Percentiles rank a stretch among this genome's conserved stretches.
Conservation (phyloP, 1,140 invertebrate genomes). For the Drosophila nikananu region DNA sequence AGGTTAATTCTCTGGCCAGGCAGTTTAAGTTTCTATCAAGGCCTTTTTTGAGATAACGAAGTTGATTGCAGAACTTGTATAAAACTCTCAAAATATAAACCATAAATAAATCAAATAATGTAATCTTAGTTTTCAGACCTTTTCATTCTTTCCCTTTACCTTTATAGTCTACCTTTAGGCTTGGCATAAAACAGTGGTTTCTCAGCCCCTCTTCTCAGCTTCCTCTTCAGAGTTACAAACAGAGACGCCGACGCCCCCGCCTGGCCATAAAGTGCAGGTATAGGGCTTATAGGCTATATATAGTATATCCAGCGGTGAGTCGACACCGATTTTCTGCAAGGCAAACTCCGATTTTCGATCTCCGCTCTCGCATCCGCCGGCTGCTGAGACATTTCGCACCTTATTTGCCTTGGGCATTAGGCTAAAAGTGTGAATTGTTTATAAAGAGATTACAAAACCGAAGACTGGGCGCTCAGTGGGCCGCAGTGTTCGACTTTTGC, state of each 20-base stretch:
- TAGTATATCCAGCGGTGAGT: conserved; percentile 14
- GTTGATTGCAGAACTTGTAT: too few relatives aligned
- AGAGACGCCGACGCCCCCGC: conserved; percentile 24
- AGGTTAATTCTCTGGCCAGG: too few relatives aligned
- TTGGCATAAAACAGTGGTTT: background rate
- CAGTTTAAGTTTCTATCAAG: too few relatives aligned
- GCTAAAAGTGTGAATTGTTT: conserved; percentile 81
- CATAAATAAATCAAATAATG: background rate
- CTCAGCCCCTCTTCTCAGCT: conserved; percentile 44
- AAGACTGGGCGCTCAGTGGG: conserved; percentile 54
- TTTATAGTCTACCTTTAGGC: conserved; percentile 45
- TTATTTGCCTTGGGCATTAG: conserved; percentile 79
- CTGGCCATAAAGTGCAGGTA: conserved; percentile 1
- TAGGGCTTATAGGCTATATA: conserved; percentile 16
- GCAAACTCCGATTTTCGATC: conserved; percentile 25
- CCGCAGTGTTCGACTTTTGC: conserved; percentile 43
- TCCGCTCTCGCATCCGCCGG: conserved; percentile 7
- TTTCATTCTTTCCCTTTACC: too few relatives aligned
- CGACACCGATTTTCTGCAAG: conserved; percentile 55
- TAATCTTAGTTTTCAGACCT: background rate
- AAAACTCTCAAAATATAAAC: too few relatives aligned
- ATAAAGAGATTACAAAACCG: conserved; percentile 83
- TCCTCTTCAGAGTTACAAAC: conserved; percentile 1
- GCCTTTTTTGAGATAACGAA: too few relatives aligned
- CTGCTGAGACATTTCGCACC: conserved; percentile 72